A percentile compares a stretch with the other conserved stretches of the same genome.
These are phyloP conservation scores for Falco concolor DNA, from an alignment of 2,797 vertebrate genomes.

Conservation along the genomic window DNA sequence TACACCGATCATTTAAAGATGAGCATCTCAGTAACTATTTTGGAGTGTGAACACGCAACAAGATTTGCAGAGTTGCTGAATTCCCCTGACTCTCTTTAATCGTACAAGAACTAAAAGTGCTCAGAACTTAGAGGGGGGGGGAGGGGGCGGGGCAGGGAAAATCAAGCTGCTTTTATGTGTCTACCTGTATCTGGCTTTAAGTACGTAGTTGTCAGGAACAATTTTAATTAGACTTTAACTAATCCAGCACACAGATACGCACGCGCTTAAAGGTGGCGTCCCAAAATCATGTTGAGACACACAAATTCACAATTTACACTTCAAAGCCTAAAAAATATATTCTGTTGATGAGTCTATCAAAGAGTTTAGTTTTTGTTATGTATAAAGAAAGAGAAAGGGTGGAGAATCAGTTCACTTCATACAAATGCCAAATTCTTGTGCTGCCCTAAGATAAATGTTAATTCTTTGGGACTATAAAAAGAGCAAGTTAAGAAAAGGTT, in stretches of 20 bases:
- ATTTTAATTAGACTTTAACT: background rate
- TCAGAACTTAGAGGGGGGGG: background rate
- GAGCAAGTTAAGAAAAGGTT: slow-evolving; percentile 37
- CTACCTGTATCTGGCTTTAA: background rate
- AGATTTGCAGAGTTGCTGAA: background rate
- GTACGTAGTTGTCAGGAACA: background rate
- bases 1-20: background rate
- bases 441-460: slow-evolving; percentile 28
- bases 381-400: background rate
- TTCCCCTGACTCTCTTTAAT: background rate
- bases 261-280: rapidly evolving
- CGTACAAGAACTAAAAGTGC: background rate
- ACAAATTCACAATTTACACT: background rate
- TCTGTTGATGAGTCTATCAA: background rate
- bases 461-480: background rate
- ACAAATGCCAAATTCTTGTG: background rate
- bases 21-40: background rate
- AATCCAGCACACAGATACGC: background rate
- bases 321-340: background rate
- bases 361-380: background rate
- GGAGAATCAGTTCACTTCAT: background rate
- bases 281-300: background rate
- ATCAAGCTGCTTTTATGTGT: background rate
- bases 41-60: background rate
- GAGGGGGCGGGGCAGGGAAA: background rate